Percentiles rank a stretch among this genome's conserved stretches.
phyloP scores from a whole-genome alignment of 2,888 invertebrate species.

The Nezara viridula region DNA sequence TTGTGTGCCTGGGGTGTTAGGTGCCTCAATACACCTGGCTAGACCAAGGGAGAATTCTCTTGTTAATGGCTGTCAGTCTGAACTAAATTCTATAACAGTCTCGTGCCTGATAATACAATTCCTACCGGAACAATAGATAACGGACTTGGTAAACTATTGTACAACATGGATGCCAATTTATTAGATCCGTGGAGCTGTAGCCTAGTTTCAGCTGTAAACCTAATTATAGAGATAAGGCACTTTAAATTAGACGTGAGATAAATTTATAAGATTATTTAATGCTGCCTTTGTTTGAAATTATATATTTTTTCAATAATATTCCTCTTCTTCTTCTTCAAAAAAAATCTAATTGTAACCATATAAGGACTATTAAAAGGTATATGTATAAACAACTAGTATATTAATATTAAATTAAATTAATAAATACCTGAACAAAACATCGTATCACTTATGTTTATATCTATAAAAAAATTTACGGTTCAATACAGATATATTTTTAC shows the following conservation, averaged over 20 bases:
- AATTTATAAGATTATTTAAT: background rate
- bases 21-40: background rate
- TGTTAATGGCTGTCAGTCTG: conserved; percentile 11
- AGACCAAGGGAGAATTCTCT: background rate
- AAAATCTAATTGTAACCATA: too few relatives aligned
- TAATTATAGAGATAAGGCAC: background rate
- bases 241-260: background rate
- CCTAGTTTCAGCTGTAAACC: background rate
- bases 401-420: too few relatives aligned
- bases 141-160: conserved; percentile 16
- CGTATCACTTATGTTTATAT: too few relatives aligned
- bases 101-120: conserved; percentile 18
- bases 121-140: conserved; percentile 26
- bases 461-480: too few relatives aligned
- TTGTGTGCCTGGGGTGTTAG: background rate
- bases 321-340: too few relatives aligned
- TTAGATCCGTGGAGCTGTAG: background rate
- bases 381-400: too few relatives aligned
- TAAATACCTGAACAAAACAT: too few relatives aligned
- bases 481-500: too few relatives aligned
- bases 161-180: conserved; percentile 13
- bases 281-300: background rate
- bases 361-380: too few relatives aligned
- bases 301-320: too few relatives aligned
- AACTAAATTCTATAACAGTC: conserved; percentile 32